These are phyloP conservation scores for Spisula subtruncata DNA, from an alignment of 2,888 invertebrate genomes.

Conservation along the genomic window DNA sequence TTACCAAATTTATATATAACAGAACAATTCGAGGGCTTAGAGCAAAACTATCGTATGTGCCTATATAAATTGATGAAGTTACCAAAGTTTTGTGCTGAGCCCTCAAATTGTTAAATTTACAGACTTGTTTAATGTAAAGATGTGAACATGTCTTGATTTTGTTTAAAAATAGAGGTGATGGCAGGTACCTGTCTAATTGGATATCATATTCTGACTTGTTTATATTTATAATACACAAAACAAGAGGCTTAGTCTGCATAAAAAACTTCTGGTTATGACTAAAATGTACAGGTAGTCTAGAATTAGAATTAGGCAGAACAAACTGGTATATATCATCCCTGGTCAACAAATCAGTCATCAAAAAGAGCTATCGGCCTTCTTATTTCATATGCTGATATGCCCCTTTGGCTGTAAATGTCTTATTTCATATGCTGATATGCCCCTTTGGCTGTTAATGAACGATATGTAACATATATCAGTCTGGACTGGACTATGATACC, in stretches of 20 bases:
- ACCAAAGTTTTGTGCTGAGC: too few species aligned
- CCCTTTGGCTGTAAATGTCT: too few species aligned
- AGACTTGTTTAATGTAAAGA: slow-evolving; percentile 10
- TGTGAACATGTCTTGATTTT: slow-evolving; percentile 13
- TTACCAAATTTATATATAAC: not conserved
- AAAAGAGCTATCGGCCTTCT: too few species aligned
- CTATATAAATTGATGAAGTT: too few species aligned
- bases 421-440: too few species aligned
- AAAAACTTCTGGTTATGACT: not conserved
- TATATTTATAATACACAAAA: slow-evolving; percentile 19
- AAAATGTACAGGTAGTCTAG: not conserved
- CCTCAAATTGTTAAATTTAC: not conserved
- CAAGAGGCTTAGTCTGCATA: not conserved
- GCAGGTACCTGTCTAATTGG: slow-evolving; percentile 14
- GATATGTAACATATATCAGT: too few species aligned
- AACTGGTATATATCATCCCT: not conserved
- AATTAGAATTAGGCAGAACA: not conserved
- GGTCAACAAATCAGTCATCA: too few species aligned
- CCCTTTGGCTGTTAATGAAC: too few species aligned
- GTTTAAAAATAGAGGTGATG: not conserved
- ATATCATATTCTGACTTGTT: slow-evolving; percentile 17
- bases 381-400: too few species aligned
- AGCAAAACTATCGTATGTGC: too few species aligned
- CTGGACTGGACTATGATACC: too few species aligned
- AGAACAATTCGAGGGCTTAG: too few species aligned